Conservation (phyloP, 2,888 invertebrate species). For the Bombylius discolor region DNA sequence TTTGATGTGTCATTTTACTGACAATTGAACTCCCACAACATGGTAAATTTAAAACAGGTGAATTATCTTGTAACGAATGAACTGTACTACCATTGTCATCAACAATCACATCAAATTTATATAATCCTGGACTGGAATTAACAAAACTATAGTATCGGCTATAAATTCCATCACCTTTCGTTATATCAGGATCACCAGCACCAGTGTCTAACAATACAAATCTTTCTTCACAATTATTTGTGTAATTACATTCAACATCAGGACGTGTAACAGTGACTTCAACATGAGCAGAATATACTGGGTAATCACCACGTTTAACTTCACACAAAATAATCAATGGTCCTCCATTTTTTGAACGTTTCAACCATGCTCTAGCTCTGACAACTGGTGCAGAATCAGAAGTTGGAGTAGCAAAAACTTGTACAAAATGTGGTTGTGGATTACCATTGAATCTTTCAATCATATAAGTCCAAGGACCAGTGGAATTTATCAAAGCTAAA, state of each 20-base stretch:
- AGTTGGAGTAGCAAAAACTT: slow-evolving; percentile 44
- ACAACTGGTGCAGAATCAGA: slow-evolving; percentile 26
- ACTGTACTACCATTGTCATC: slow-evolving; percentile 44
- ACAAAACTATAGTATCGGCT: slow-evolving; percentile 46
- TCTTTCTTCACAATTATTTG: slow-evolving; percentile 26
- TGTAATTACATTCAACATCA: slow-evolving; percentile 17
- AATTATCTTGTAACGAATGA: slow-evolving; percentile 17
- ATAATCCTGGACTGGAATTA: slow-evolving; percentile 34
- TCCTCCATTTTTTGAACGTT: slow-evolving; percentile 27
- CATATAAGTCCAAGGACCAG: slow-evolving; percentile 46
- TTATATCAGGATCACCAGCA: slow-evolving; percentile 50
- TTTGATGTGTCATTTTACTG: slow-evolving; percentile 35
- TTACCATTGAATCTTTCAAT: slow-evolving; percentile 44
- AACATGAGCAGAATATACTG: slow-evolving; percentile 45
- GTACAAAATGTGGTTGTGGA: slow-evolving; percentile 47
- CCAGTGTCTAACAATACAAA: slow-evolving; percentile 46
- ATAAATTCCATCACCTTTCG: slow-evolving; percentile 51
- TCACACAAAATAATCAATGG: slow-evolving; percentile 42
- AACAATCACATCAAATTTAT: slow-evolving; percentile 40
- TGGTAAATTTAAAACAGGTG: slow-evolving; percentile 9
- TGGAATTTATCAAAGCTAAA: slow-evolving; percentile 41
- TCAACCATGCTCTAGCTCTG: slow-evolving; percentile 39
- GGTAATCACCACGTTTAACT: slow-evolving; percentile 42
- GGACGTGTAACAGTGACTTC: slow-evolving; percentile 38
- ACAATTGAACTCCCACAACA: slow-evolving; percentile 43